Conservation (phyloP, 2,797 vertebrate genomes). For the Tamandua tetradactyla region DNA sequence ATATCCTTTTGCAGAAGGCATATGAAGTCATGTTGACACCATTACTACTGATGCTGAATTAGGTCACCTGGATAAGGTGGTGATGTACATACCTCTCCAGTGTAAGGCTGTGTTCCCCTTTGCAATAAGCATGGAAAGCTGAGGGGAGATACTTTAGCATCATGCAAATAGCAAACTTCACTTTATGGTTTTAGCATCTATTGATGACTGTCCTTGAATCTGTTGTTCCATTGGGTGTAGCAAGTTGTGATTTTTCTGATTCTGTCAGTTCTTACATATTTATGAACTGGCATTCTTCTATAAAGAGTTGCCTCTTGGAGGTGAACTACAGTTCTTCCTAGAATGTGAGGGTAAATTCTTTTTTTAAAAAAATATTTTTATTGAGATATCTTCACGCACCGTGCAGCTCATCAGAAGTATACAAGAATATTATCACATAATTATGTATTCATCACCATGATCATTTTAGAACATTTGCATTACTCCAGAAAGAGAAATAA, state of each 20-base stretch:
- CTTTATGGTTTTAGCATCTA: background rate
- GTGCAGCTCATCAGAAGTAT: no score
- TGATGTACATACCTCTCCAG: background rate
- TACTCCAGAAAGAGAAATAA: no score
- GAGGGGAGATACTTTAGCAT: background rate
- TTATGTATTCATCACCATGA: no score
- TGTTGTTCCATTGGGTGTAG: background rate
- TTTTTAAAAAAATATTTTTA: no score
- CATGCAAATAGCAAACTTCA: background rate
- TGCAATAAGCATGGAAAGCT: background rate
- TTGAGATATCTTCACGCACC: no score
- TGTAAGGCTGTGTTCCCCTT: background rate
- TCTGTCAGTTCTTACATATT: background rate
- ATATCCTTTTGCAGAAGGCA: background rate
- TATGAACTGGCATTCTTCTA: background rate
- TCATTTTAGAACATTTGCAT: no score
- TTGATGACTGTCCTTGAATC: background rate
- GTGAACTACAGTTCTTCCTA: background rate
- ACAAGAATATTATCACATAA: no score
- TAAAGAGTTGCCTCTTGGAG: background rate
- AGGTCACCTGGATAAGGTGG: background rate
- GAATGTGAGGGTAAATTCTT: background rate
- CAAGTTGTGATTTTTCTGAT: background rate
- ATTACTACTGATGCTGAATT: background rate
- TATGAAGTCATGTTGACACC: background rate